Evolutionary conservation across 2,888 invertebrate genomes (phyloP).

Genomic region (Drosophila paranaensis): DNA sequence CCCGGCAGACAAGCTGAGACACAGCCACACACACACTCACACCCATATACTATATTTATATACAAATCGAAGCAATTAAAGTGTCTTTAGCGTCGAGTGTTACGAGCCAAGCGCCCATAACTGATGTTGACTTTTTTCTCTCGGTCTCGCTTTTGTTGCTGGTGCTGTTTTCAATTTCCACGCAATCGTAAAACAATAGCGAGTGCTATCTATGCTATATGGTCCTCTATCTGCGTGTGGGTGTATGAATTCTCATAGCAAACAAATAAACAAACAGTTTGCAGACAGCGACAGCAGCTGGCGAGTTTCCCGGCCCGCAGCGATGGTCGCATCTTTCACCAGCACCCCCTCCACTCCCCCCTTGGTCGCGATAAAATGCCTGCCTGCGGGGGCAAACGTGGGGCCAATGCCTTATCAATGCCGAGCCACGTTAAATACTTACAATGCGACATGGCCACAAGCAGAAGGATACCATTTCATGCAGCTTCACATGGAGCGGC

Average conservation of each 20-base stretch:
- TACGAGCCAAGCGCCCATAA: conserved; percentile 23
- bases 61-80: conserved; percentile 70
- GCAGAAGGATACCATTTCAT: conserved; percentile 67
- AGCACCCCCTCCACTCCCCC: conserved; percentile 4
- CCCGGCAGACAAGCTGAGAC: conserved; percentile 21
- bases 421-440: conserved; percentile 51
- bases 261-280: conserved; percentile 67
- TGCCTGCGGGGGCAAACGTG: conserved; percentile 35
- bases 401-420: conserved; percentile 78
- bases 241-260: conserved; percentile 63
- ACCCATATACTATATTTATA: conserved; percentile 10
- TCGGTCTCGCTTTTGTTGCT: conserved; percentile 1
- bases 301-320: conserved; percentile 71
- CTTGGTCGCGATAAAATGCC: conserved; percentile 61
- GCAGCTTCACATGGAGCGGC: conserved; percentile 52
- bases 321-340: conserved; percentile 57
- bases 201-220: conserved; percentile 66
- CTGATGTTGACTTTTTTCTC: conserved; percentile 51
- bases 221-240: conserved; percentile 30
- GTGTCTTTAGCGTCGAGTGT: conserved; percentile 72
- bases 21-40: conserved; percentile 9
- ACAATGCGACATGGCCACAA: conserved; percentile 45
- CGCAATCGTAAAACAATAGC: conserved; percentile 78
- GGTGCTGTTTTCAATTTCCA: conserved; percentile 67
- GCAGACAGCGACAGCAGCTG: conserved; percentile 69